phyloP scores from a whole-genome alignment of 2,113 vertebrate species.

The Orthonyx spaldingii region DNA sequence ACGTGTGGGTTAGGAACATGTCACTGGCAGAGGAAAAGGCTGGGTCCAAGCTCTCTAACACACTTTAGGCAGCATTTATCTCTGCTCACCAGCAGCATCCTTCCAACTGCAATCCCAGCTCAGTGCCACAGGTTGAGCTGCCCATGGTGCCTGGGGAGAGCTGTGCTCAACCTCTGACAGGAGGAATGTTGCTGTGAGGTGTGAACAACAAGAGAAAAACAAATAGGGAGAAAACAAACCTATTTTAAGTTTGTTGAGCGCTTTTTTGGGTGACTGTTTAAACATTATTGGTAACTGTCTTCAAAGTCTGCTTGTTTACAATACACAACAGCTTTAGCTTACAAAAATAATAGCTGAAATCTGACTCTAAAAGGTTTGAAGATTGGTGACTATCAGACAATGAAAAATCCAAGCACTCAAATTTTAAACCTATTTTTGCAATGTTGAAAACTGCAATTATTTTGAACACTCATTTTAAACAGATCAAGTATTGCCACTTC shows the following conservation, averaged over 20 bases:
- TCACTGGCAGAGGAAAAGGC: not conserved
- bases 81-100: not conserved
- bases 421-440: not conserved
- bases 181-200: not conserved
- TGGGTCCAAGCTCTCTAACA: not conserved
- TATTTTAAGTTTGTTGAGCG: not conserved
- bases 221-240: not conserved
- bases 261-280: not conserved
- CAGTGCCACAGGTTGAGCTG: rapidly evolving
- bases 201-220: not conserved
- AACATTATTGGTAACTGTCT: not conserved
- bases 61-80: not conserved
- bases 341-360: not conserved
- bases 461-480: not conserved
- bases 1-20: not conserved
- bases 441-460: not conserved
- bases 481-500: not conserved
- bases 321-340: not conserved
- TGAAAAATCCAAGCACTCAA: not conserved
- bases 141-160: not conserved
- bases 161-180: not conserved
- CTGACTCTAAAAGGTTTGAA: not conserved
- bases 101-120: not conserved
- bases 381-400: not conserved
- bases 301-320: not conserved